Percentiles rank a stretch among this genome's conserved stretches.
phyloP scores from a whole-genome alignment of 2,888 invertebrate species.

The Ptilodon capucinus region DNA sequence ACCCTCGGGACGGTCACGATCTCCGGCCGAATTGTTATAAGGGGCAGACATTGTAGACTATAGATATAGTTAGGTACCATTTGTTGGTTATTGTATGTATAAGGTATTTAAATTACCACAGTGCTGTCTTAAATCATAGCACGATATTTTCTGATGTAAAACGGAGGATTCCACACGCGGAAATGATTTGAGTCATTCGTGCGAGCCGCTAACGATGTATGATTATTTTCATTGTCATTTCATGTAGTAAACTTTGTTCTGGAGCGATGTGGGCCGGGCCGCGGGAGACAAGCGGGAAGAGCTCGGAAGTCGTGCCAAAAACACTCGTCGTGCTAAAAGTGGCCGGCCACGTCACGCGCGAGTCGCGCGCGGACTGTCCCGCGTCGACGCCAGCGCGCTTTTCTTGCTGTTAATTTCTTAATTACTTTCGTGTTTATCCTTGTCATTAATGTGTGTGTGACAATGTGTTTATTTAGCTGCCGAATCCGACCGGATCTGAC shows the following conservation, averaged over 20 bases:
- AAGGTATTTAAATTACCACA: conserved; percentile 3
- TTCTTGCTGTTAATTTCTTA: conserved; percentile 36
- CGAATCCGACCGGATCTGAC: neutral
- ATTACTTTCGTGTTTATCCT: conserved; percentile 36
- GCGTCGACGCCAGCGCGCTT: conserved; percentile 27
- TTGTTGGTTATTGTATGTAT: conserved; percentile 19
- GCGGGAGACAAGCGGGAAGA: conserved; percentile 61
- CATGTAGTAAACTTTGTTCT: conserved; percentile 25
- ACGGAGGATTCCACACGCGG: neutral
- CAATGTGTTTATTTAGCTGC: conserved; percentile 7
- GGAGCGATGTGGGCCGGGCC: conserved; percentile 21
- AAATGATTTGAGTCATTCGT: conserved; percentile 24
- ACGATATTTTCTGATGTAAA: neutral
- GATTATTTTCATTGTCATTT: conserved; percentile 32
- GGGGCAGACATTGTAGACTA: conserved; percentile 26
- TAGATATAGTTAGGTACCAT: too few species aligned
- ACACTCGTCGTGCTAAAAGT: conserved; percentile 66
- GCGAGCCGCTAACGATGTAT: conserved; percentile 19
- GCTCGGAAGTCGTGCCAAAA: conserved; percentile 65
- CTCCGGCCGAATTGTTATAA: conserved; percentile 28
- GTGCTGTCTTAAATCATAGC: conserved; percentile 3
- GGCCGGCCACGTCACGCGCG: conserved; percentile 63
- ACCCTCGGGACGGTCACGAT: conserved; percentile 36
- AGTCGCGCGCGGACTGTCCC: conserved; percentile 48
- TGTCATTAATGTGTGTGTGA: conserved; percentile 19